These are phyloP conservation scores for Horisme vitalbata DNA, from an alignment of 2,888 invertebrate genomes.

Conservation along the genomic window DNA sequence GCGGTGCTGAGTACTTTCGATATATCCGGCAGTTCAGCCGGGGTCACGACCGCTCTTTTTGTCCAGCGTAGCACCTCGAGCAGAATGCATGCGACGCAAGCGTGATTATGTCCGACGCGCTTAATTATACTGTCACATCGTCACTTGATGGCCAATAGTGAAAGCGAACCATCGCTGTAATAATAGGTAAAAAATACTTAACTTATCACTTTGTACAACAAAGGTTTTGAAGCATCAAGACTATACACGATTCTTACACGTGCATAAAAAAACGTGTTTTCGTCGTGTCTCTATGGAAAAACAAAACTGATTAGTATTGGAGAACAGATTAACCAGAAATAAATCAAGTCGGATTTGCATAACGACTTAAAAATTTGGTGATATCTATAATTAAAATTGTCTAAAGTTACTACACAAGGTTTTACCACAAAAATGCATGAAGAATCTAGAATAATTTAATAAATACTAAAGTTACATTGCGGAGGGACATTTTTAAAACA, in stretches of 20 bases:
- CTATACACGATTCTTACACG: constrained; percentile 43
- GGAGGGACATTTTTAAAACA: no score
- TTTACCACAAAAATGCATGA: constrained; percentile 1
- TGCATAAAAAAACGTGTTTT: constrained; percentile 42
- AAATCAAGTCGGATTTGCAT: constrained; percentile 46
- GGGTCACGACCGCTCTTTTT: constrained; percentile 78
- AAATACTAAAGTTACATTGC: no score
- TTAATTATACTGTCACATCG: constrained; percentile 81
- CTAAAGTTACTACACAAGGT: constrained; percentile 19
- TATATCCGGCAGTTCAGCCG: constrained; percentile 73
- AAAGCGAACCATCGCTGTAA: constrained; percentile 68
- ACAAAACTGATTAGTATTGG: constrained; percentile 36
- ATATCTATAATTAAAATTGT: constrained; percentile 35
- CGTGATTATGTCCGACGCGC: constrained; percentile 75
- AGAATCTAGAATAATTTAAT: no score
- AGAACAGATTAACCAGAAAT: constrained; percentile 36
- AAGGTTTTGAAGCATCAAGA: constrained; percentile 37
- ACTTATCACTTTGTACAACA: constrained; percentile 38
- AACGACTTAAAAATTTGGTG: constrained; percentile 38
- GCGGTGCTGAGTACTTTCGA: constrained; percentile 70
- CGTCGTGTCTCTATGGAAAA: constrained; percentile 39
- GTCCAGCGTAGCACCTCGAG: constrained; percentile 49
- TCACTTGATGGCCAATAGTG: constrained; percentile 76
- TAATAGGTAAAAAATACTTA: constrained; percentile 55
- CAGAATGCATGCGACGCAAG: constrained; percentile 62